Evolutionary conservation across 2,113 vertebrate species (phyloP).

Genomic region (Triplophysa rosa): DNA sequence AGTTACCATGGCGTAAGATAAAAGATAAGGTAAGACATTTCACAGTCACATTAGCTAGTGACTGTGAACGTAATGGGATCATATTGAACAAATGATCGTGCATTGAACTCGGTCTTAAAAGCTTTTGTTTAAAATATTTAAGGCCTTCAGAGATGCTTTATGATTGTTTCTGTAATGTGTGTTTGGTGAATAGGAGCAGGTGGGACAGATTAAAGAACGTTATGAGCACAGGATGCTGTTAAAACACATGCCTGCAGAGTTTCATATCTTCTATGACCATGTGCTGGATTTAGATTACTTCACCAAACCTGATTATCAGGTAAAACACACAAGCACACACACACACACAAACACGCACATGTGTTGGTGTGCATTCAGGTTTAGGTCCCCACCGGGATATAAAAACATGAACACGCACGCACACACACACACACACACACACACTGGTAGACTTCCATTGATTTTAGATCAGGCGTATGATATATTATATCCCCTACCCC

Average conservation of each 20-base stretch:
- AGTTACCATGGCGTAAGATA: constrained; percentile 96
- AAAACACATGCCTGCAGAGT: constrained; percentile 97
- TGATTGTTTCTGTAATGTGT: background rate
- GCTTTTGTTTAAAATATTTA: constrained; percentile 28
- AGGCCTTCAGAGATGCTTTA: background rate
- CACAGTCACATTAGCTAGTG: too few species aligned
- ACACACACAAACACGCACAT: too few species aligned
- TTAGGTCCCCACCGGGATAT: too few species aligned
- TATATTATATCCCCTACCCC: too few species aligned
- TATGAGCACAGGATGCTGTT: constrained; percentile 95
- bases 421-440: too few species aligned
- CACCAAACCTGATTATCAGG: constrained; percentile 99
- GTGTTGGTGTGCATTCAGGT: too few species aligned
- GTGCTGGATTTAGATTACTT: constrained; percentile 93
- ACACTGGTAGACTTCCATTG: too few species aligned
- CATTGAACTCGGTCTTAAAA: background rate
- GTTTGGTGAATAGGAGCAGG: constrained; percentile 83
- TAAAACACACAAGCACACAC: constrained; percentile 52
- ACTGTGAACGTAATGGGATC: background rate
- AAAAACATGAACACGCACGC: too few species aligned
- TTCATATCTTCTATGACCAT: constrained; percentile 93
- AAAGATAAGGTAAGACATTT: constrained; percentile 88
- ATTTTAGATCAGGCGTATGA: too few species aligned
- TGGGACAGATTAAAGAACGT: constrained; percentile 97
- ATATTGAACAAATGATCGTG: background rate